Base-by-base conservation (phyloP, 2,888 invertebrate genomes). In the Galerucella calmariensis region DNA sequence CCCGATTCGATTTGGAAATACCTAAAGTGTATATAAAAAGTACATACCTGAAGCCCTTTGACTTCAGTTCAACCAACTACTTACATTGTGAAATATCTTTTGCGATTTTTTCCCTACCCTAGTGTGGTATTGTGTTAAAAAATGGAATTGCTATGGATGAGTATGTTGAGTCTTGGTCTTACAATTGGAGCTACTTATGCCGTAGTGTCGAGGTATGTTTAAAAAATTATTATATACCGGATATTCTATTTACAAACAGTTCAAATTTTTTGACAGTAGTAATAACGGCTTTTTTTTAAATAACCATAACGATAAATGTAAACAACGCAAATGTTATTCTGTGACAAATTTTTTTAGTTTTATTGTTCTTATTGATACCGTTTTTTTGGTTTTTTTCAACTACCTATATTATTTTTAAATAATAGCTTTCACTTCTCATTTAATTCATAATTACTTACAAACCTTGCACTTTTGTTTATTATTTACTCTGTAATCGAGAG, bases 111-210 rank as follows among this genome's bases (percentile, higher is more conserved):
- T 61, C 11, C 10, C 4, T 14, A 41, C 48, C n/a, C 2, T 35
- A 27, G 67, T 41, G 48, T 35, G 35, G 35, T 56, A 56, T 56
- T 53, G 35, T 68, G 69, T 53, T 63, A 51, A 16, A 86, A 80
- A 83, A 92, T 92, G 92, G 90, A 90, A 81, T 82, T 91, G 67
- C 78, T 92, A 75, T 92, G 91, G 91, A 91, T 93, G 90, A 89
- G 91, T 78, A 88, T 89, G 76, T 88, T 92, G 83, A 92, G 90
- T 87, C 86, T 93, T 79, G 90, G 91, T 76, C 86, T 93, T 84
- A 92, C 92, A 72, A 87, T 93, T 83, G 91, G 91, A 78, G 89
- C 90, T 75, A 92, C 92, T 74, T 90, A 88, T 85, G 88, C 89
- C 74, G 90, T 92, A 80, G 87, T 93, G 79, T 89, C 88, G 83